Evolutionary conservation across 1,140 invertebrate genomes (phyloP).

Genomic region (Drosophila pallidifrons): DNA sequence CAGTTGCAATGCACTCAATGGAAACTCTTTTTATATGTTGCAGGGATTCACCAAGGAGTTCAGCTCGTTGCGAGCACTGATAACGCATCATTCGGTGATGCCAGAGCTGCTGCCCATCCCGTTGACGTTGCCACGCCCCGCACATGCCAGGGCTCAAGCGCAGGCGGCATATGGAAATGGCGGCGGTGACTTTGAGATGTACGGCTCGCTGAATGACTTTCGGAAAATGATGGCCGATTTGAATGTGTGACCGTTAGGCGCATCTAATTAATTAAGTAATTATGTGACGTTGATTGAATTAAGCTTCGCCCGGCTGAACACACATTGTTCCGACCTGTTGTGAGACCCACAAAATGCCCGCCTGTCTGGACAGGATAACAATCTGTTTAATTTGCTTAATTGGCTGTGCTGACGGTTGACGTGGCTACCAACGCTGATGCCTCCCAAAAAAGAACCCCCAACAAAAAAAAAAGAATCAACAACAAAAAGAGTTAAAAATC

Average conservation of each 20-base stretch:
- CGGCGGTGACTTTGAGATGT: conserved; percentile 88
- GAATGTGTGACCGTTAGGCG: conserved; percentile 86
- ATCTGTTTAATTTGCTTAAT: conserved; percentile 83
- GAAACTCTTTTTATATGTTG: conserved; percentile 60
- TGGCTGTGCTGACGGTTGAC: conserved; percentile 74
- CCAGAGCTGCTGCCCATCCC: conserved; percentile 97
- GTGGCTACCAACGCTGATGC: conserved; percentile 58
- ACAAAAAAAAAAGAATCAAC: conserved; percentile 19
- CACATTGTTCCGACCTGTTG: conserved; percentile 33
- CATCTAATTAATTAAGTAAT: conserved; percentile 82
- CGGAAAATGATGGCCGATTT: conserved; percentile 93
- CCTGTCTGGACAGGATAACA: conserved; percentile 74
- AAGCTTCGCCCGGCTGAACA: conserved; percentile 46
- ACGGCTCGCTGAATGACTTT: conserved; percentile 92
- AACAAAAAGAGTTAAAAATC: conserved; percentile 41
- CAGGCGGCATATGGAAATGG: conserved; percentile 40
- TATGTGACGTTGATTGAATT: conserved; percentile 76
- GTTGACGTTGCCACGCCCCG: conserved; percentile 91
- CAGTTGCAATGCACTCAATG: not conserved
- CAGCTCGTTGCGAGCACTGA: conserved; percentile 93
- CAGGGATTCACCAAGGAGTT: conserved; percentile 99
- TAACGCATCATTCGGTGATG: conserved; percentile 98
- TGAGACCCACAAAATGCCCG: conserved; percentile 2
- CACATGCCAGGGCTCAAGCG: conserved; percentile 87
- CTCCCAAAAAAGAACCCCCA: not conserved